Evolutionary conservation across 1,140 invertebrate genomes (phyloP), one percentile per base, ranked within the genome.

Genomic region (Conopomorpha cramerella): DNA sequence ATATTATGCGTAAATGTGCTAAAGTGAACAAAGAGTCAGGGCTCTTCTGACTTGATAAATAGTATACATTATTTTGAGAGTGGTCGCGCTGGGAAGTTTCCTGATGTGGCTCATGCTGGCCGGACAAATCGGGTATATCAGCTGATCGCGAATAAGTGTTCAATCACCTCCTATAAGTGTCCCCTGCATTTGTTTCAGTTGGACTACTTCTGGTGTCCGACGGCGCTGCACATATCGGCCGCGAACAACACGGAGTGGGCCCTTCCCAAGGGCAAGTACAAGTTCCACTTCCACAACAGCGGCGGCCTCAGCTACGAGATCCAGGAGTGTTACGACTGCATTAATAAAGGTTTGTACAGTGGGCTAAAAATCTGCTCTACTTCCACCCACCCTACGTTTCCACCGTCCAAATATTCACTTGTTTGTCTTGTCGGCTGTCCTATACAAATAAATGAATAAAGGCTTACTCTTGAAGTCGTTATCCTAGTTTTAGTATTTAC

Each of bases 271-370:
- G 58, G 74, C 7, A 59, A 65, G 30, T 55, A 63, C 18, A 68
- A 74, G 26, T 81, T 81, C 39, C 84, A 85, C 66, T 89, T 84
- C 49, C 62, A 67, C 35, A 89, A 90, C 54, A 86, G 85, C 39
- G 80, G 77, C 3, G 88, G 88, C 4, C 66, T 92, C 0, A 66
- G 70, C 35, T 91, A 87, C 49, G 82, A 91, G 63, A 88, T 87
- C 29, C 77, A 81, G 31, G 86, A 89, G 67, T 78, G 76, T 40
- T 60, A 60, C 44, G 60, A 72, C 28, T 76, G 72, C 36, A 64
- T 78, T 11, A 51, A 38, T 28, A 46, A 62, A 51, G 74, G 74
- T 77, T 47, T 34, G 2, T 31, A n/a, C n/a, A n/a, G n/a, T n/a
- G n/a, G n/a, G n/a, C n/a, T n/a, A n/a, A n/a, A n/a, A n/a, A n/a